A percentile compares a stretch with the other conserved stretches of the same genome.
These are phyloP conservation scores for Melanotaenia parkinsoni DNA, from an alignment of 2,797 vertebrate species.

Conservation along the genomic window DNA sequence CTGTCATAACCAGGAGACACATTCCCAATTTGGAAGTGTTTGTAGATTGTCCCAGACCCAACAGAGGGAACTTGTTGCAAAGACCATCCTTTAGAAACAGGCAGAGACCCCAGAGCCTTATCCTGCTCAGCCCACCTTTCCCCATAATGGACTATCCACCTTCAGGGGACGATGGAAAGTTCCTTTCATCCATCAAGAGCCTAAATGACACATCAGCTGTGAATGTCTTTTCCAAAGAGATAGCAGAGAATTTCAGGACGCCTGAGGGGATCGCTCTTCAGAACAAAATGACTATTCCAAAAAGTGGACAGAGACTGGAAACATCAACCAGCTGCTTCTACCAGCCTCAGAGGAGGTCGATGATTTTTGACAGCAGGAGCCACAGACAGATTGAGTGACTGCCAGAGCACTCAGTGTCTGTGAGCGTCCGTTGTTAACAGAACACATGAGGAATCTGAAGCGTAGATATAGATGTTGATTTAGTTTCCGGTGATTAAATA, in stretches of 20 bases:
- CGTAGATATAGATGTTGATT: conserved; percentile 9
- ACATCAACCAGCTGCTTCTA: conserved; percentile 99
- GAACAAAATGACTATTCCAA: conserved; percentile 98
- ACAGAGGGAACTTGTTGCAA: conserved; percentile 85
- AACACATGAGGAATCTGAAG: conserved; percentile 15
- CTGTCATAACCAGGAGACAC: conserved; percentile 87
- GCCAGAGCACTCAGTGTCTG: background rate
- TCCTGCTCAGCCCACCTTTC: conserved; percentile 96
- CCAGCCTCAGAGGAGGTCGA: conserved; percentile 96
- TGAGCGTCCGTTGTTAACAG: conserved; percentile 41
- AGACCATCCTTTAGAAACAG: conserved; percentile 93
- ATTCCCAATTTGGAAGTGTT: conserved; percentile 88
- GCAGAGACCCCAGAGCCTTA: conserved; percentile 96
- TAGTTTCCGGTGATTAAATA: background rate
- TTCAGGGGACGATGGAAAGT: conserved; percentile 87
- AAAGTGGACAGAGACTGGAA: conserved; percentile 97
- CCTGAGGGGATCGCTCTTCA: conserved; percentile 88
- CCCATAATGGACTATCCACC: conserved; percentile 95
- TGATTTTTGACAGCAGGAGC: conserved; percentile 96
- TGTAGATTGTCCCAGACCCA: conserved; percentile 89
- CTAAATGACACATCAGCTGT: conserved; percentile 84
- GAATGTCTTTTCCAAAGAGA: conserved; percentile 83
- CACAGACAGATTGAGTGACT: conserved; percentile 93
- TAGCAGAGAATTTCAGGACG: conserved; percentile 83
- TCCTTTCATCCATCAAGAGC: conserved; percentile 90